Evolutionary conservation across 2,888 invertebrate species (phyloP).

Genomic region (Drosophila quinaria): DNA sequence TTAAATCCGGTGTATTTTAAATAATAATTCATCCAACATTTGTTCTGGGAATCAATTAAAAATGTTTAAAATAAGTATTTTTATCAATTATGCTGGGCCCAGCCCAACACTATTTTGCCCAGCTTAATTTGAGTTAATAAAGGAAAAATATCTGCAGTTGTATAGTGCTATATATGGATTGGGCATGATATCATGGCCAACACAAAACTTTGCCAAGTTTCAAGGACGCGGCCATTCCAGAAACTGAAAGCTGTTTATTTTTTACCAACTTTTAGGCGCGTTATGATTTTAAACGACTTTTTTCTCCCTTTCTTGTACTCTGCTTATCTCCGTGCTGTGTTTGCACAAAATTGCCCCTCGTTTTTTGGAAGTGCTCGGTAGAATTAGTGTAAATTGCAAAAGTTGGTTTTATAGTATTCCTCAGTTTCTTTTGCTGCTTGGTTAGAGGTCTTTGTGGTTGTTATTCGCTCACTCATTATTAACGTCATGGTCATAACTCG

Average conservation of each 20-base stretch:
- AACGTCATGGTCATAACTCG: conserved; percentile 57
- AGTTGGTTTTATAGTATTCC: conserved; percentile 43
- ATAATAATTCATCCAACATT: too few species aligned
- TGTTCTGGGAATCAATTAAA: too few species aligned
- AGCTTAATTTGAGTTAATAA: background rate
- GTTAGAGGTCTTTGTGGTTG: conserved; percentile 48
- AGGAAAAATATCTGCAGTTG: background rate
- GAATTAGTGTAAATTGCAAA: conserved; percentile 67
- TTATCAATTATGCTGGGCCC: background rate
- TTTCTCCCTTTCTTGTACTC: background rate
- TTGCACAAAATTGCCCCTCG: conserved; percentile 30
- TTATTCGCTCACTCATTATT: conserved; percentile 58
- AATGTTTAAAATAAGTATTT: too few species aligned
- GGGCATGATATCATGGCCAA: conserved; percentile 15
- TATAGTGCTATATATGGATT: background rate
- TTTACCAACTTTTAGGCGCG: conserved; percentile 40
- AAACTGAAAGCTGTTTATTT: conserved; percentile 22
- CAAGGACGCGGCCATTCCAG: conserved; percentile 27
- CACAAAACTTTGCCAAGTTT: conserved; percentile 18
- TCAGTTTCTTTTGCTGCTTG: conserved; percentile 19
- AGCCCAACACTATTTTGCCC: background rate
- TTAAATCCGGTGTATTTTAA: too few species aligned
- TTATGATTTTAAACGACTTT: conserved; percentile 45
- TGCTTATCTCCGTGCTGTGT: conserved; percentile 34
- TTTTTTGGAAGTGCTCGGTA: conserved; percentile 21